Evolutionary conservation across 2,888 invertebrate species (phyloP).

Genomic region (Morinoia aosen): DNA sequence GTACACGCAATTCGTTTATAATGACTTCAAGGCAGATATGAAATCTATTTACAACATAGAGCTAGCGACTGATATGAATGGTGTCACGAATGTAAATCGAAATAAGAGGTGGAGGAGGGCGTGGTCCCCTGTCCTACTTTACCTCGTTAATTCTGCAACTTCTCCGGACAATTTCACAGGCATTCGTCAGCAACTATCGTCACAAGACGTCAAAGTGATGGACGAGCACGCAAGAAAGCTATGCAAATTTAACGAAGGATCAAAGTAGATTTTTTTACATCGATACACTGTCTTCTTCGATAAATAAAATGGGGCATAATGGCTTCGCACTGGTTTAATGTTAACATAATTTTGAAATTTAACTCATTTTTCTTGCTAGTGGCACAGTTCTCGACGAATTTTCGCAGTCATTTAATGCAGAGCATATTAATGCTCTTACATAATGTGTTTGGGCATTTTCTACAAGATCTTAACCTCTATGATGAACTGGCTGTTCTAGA

Average conservation of each 20-base stretch:
- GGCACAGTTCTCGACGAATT: neutral
- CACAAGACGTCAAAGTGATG: neutral
- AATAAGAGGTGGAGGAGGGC: too few relatives aligned
- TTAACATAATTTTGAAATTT: neutral
- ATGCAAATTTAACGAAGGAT: neutral
- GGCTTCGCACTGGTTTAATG: neutral
- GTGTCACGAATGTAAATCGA: too few relatives aligned
- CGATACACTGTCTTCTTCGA: neutral
- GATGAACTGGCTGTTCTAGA: too few relatives aligned
- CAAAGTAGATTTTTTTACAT: neutral
- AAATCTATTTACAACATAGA: neutral
- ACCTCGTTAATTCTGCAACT: neutral
- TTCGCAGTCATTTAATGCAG: neutral
- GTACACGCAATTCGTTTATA: neutral
- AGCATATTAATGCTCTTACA: neutral
- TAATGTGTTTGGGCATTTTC: neutral
- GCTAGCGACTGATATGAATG: neutral
- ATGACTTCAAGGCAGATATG: neutral
- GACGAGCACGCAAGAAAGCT: neutral
- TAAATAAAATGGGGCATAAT: neutral
- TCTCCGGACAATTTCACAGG: neutral
- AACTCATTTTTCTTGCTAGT: neutral
- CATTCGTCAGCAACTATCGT: neutral
- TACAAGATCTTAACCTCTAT: too few relatives aligned
- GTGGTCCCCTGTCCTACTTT: neutral